Conservation (phyloP, 23 tunicate genomes). For the Diplosoma virens region DNA sequence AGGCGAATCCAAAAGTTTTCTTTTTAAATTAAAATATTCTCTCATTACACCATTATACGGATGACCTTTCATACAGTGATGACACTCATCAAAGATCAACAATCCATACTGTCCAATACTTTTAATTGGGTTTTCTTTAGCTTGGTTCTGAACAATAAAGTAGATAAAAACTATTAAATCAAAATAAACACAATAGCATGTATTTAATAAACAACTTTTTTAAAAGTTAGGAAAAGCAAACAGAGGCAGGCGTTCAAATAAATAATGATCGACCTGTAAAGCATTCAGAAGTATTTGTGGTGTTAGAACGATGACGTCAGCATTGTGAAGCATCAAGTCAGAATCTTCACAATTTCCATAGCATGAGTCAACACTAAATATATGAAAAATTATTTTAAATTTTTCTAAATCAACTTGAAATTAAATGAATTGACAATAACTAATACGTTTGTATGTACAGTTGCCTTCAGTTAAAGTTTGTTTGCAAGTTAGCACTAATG, state of each 20-base stretch:
- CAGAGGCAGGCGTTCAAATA: too few relatives aligned
- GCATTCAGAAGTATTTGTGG: conserved; percentile 12
- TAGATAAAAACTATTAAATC: too few relatives aligned
- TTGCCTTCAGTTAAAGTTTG: too few relatives aligned
- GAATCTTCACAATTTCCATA: background rate
- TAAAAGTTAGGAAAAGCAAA: too few relatives aligned
- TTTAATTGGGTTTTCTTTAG: conserved; percentile 15
- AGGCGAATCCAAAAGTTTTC: background rate
- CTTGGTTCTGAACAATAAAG: background rate
- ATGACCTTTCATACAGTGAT: conserved; percentile 37
- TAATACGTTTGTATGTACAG: too few relatives aligned
- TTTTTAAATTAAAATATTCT: conserved; percentile 22
- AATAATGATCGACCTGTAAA: background rate
- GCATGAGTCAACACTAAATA: background rate
- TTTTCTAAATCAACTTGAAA: too few relatives aligned
- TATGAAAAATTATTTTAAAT: too few relatives aligned
- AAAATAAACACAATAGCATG: too few relatives aligned
- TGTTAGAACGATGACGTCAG: conserved; percentile 4
- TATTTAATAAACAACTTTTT: too few relatives aligned
- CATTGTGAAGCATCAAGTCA: background rate
- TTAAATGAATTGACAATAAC: too few relatives aligned
- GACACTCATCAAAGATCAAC: conserved; percentile 60
- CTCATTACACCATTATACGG: conserved; percentile 48
- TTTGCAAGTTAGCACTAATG: too few relatives aligned
- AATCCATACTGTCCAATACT: conserved; percentile 8